Conservation (phyloP, 2,888 invertebrate species). For the Hydraecia micacea region DNA sequence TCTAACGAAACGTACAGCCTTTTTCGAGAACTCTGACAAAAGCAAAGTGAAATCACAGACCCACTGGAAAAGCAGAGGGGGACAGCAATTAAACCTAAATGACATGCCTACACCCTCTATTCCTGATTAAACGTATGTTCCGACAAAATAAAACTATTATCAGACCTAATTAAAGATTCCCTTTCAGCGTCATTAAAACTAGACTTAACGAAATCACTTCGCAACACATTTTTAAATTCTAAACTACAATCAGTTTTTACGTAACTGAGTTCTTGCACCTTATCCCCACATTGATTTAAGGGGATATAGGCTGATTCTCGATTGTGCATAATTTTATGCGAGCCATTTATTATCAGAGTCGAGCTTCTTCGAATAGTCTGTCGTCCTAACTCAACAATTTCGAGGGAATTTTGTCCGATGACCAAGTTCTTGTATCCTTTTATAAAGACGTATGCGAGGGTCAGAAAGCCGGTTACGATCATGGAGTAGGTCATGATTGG, state of each 20-base stretch:
- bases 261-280: conserved; percentile 75
- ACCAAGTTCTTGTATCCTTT: conserved; percentile 94
- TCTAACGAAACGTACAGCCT: background rate
- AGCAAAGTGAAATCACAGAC: conserved; percentile 30
- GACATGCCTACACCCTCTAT: conserved; percentile 41
- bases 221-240: conserved; percentile 76
- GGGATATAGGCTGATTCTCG: conserved; percentile 89
- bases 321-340: conserved; percentile 87
- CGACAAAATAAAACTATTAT: conserved; percentile 84
- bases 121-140: conserved; percentile 72
- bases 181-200: conserved; percentile 79
- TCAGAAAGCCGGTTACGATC: conserved; percentile 92
- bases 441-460: conserved; percentile 92
- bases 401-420: conserved; percentile 92
- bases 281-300: conserved; percentile 66
- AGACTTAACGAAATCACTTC: conserved; percentile 79
- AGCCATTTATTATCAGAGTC: conserved; percentile 90
- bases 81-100: conserved; percentile 49
- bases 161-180: conserved; percentile 82
- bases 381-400: conserved; percentile 94
- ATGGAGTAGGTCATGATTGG: conserved; percentile 93
- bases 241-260: conserved; percentile 73
- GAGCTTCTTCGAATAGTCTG: conserved; percentile 93
- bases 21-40: conserved; percentile 36
- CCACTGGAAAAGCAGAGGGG: conserved; percentile 37